Base-by-base conservation (phyloP, 2,797 vertebrate species). In the Sebastes steindachneri region DNA sequence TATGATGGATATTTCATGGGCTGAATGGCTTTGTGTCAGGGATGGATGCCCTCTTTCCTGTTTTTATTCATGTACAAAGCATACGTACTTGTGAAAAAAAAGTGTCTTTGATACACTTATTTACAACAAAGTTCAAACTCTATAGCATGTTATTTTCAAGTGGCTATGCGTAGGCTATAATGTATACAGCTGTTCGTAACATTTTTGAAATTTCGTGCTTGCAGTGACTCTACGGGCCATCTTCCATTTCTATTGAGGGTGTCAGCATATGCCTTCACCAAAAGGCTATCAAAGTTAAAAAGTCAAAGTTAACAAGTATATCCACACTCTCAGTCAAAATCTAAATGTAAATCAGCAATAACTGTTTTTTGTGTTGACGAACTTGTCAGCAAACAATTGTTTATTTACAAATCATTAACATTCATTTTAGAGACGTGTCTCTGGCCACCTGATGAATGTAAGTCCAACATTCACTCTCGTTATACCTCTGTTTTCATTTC, bases 1-100 rank as follows among this genome's bases (percentile, higher is more conserved):
- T 82, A 86, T 89, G 83, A 85, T 79, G 82, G 87, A 77, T 86
- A 88, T 90, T 87, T 88, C 73, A 84, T 84, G 58, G 84, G 73
- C 66, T 75, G 70, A 73, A 73, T 74, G 62, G 35, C 68, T 88
- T 86, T 71, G 26, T 75, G 31, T 80, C 64, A 82, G 35, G 72
- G 71, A 83, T 63, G 77, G 68, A 75, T 81, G 74, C 77, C 73
- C 63, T 79, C 51, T 55, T 60, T 37, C 69, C 75, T 33, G 35
- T 81, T 80, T 69, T 81, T 77, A 65, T 85, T 75, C 65, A 66
- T 72, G 37, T 54, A 9, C 11, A 48, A 45, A 33, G 37, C 12
- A 63, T 57, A 66, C n/a, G 17, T 76, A 55, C 45, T 29, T 67
- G 59, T 65, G 48, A 63, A 57, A 79, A 64, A 60, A 78, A 62